Conservation (phyloP, 2,113 vertebrate species). For the Catharus bicknelli region DNA sequence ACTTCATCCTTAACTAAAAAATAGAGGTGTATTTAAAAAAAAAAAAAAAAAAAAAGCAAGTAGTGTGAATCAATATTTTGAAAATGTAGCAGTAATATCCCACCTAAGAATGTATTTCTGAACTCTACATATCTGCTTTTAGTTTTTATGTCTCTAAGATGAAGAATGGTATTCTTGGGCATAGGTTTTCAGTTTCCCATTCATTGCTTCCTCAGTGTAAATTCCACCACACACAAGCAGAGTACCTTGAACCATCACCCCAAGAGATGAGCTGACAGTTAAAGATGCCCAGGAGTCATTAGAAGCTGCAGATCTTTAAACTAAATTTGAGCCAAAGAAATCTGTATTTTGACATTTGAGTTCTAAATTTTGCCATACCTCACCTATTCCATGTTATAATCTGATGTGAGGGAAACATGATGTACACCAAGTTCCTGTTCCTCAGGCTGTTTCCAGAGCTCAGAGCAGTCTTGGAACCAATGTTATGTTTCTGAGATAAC, state of each 20-base stretch:
- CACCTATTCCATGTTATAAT: background rate
- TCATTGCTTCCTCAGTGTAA: background rate
- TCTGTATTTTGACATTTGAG: background rate
- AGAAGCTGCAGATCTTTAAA: background rate
- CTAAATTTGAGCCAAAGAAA: background rate
- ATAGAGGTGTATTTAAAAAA: background rate
- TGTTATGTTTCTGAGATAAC: background rate
- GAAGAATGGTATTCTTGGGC: background rate
- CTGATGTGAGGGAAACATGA: fast-evolving
- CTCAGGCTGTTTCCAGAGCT: background rate
- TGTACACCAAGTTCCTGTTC: background rate
- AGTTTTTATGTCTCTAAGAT: background rate
- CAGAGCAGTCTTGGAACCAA: background rate
- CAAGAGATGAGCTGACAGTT: background rate
- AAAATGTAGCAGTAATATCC: background rate
- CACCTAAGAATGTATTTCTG: background rate
- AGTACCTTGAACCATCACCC: background rate
- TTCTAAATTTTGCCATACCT: background rate
- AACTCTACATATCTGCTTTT: background rate
- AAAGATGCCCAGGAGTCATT: background rate
- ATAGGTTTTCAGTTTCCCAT: background rate
- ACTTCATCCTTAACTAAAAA: background rate
- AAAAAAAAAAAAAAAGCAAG: background rate
- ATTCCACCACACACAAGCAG: background rate
- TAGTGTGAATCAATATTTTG: background rate